phyloP scores from a whole-genome alignment of 2,888 invertebrate genomes.

The Coenonympha glycerion region DNA sequence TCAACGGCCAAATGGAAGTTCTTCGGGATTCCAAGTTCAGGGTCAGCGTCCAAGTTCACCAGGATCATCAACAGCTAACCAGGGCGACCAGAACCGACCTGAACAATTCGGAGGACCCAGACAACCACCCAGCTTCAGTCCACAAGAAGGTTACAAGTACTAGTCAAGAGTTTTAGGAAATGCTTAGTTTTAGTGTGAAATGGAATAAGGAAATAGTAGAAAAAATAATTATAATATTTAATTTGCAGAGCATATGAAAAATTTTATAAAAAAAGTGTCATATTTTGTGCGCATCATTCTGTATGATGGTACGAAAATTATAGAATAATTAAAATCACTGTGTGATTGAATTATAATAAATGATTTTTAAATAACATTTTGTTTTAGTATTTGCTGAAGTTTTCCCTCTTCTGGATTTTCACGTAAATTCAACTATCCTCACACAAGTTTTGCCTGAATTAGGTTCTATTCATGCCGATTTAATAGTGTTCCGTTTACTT shows the following conservation, averaged over 20 bases:
- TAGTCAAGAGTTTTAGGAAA: slow-evolving; percentile 49
- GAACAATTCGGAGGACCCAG: slow-evolving; percentile 54
- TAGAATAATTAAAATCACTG: slow-evolving; percentile 25
- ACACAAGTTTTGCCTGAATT: no score
- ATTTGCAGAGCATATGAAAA: slow-evolving; percentile 24
- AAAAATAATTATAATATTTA: slow-evolving; percentile 23
- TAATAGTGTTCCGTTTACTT: no score
- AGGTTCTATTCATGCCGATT: no score
- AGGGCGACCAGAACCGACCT: slow-evolving; percentile 32
- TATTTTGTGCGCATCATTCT: slow-evolving; percentile 24
- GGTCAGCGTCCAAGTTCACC: slow-evolving; percentile 7
- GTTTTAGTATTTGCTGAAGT: no score
- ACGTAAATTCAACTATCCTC: no score
- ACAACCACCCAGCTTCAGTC: slow-evolving; percentile 63
- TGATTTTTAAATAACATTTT: neutral
- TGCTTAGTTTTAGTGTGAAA: slow-evolving; percentile 32
- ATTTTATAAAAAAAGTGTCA: slow-evolving; percentile 24
- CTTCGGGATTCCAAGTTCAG: slow-evolving; percentile 6
- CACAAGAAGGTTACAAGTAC: slow-evolving; percentile 67
- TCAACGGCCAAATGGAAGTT: slow-evolving; percentile 21
- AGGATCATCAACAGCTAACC: slow-evolving; percentile 18
- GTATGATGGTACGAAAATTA: slow-evolving; percentile 26
- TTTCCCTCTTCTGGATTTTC: no score
- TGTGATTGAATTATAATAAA: slow-evolving; percentile 24
- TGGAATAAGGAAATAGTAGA: slow-evolving; percentile 27